Conservation (phyloP, 1,140 invertebrate genomes). For the Alviniconcha marisindica region DNA sequence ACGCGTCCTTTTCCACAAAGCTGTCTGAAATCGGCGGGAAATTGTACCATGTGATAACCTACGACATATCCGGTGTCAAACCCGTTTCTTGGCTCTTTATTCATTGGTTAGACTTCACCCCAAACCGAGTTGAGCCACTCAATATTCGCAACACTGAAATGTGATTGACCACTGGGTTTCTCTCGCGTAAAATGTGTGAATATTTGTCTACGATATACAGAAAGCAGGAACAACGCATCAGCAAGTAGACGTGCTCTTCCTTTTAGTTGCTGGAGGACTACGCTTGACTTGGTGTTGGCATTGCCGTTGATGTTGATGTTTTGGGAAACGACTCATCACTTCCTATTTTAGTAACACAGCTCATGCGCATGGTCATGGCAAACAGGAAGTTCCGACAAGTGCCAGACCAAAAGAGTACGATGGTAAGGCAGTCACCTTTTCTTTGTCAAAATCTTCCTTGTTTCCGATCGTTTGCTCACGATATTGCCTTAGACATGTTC, state of each 20-base stretch:
- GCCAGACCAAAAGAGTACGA: background rate
- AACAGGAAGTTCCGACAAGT: conserved; percentile 41
- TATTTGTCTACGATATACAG: too few relatives aligned
- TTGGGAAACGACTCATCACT: background rate
- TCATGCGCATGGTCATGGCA: conserved; percentile 20
- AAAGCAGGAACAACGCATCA: too few relatives aligned
- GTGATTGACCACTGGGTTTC: too few relatives aligned
- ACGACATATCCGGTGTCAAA: conserved; percentile 24
- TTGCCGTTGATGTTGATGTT: too few relatives aligned
- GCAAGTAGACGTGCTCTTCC: too few relatives aligned
- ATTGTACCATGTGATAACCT: conserved; percentile 49
- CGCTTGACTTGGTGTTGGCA: too few relatives aligned
- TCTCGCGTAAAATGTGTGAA: too few relatives aligned
- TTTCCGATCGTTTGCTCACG: background rate
- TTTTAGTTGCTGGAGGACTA: too few relatives aligned
- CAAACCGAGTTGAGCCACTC: background rate
- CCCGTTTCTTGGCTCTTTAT: background rate
- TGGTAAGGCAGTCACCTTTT: conserved; percentile 18
- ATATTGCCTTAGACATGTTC: too few relatives aligned
- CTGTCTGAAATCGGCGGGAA: conserved; percentile 56
- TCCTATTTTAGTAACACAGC: conserved; percentile 30
- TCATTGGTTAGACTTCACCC: conserved; percentile 22
- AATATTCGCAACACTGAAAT: too few relatives aligned
- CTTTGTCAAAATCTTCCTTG: background rate
- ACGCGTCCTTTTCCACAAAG: conserved; percentile 3